A percentile compares a stretch with the other conserved stretches of the same genome.
Conservation (phyloP, 2,113 vertebrate genomes). For the Rhizomys pruinosus region DNA sequence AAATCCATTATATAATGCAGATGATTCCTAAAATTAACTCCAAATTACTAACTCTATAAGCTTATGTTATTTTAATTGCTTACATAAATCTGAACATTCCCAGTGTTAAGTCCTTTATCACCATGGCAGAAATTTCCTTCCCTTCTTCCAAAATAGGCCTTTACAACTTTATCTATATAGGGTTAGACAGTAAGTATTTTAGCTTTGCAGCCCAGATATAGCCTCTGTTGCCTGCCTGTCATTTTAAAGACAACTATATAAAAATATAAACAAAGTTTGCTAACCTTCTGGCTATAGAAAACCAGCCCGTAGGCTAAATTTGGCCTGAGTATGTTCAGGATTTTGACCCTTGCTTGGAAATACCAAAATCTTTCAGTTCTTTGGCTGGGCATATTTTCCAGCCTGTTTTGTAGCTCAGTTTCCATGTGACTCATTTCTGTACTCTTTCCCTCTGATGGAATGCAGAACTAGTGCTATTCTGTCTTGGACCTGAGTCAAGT, state of each 20-base stretch:
- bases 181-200: conserved; percentile 13
- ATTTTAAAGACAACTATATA: neutral
- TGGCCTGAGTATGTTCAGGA: neutral
- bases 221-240: neutral
- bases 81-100: conserved; percentile 8
- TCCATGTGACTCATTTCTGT: neutral
- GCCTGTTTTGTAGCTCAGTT: neutral
- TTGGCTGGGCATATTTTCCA: neutral
- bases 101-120: neutral
- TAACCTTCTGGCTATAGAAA: neutral
- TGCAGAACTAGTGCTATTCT: neutral
- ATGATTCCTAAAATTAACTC: conserved; percentile 37
- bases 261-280: neutral
- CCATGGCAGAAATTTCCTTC: neutral
- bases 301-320: neutral
- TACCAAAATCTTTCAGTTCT: neutral
- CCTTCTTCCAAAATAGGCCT: neutral
- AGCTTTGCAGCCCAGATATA: neutral
- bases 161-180: neutral
- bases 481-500: neutral
- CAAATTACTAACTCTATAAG: conserved; percentile 24
- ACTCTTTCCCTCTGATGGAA: neutral
- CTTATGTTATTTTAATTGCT: neutral
- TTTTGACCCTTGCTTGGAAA: conserved; percentile 1
- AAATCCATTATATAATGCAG: conserved; percentile 36